Conservation (phyloP, 2,888 invertebrate species). For the Pheosia tremula region DNA sequence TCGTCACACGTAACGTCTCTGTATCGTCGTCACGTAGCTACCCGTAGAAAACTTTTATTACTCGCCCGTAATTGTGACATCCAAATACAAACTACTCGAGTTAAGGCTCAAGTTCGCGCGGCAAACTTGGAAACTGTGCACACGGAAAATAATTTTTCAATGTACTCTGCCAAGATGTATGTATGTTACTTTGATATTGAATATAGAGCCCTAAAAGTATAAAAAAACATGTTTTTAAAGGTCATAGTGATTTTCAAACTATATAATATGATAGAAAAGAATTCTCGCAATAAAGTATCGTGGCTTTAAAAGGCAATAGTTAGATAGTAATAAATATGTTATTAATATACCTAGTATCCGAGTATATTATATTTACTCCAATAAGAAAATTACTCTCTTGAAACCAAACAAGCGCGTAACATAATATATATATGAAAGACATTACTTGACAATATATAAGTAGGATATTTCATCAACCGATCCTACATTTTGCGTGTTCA, state of each 20-base stretch:
- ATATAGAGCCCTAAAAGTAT: no score
- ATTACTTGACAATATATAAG: neutral
- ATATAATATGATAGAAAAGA: no score
- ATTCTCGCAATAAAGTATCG: no score
- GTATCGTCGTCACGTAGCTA: conserved; percentile 68
- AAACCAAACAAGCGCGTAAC: neutral
- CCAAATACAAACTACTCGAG: conserved; percentile 50
- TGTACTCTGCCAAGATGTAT: neutral
- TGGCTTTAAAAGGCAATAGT: no score
- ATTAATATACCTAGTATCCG: no score
- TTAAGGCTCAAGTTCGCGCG: conserved; percentile 33
- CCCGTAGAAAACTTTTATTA: conserved; percentile 72
- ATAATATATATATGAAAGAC: neutral
- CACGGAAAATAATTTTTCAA: neutral
- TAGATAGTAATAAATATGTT: no score
- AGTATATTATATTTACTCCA: no score
- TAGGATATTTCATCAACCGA: conserved; percentile 4
- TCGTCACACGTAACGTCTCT: conserved; percentile 73
- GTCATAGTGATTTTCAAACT: no score
- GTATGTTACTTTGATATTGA: no score
- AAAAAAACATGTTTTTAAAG: no score
- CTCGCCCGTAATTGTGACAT: conserved; percentile 66
- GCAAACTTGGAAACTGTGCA: neutral
- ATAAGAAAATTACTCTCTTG: neutral
- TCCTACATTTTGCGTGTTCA: conserved; percentile 33